Percentiles rank a stretch among this genome's conserved stretches.
Evolutionary conservation across 1,140 invertebrate species (phyloP).

Genomic region (Cecropterus lyciades): DNA sequence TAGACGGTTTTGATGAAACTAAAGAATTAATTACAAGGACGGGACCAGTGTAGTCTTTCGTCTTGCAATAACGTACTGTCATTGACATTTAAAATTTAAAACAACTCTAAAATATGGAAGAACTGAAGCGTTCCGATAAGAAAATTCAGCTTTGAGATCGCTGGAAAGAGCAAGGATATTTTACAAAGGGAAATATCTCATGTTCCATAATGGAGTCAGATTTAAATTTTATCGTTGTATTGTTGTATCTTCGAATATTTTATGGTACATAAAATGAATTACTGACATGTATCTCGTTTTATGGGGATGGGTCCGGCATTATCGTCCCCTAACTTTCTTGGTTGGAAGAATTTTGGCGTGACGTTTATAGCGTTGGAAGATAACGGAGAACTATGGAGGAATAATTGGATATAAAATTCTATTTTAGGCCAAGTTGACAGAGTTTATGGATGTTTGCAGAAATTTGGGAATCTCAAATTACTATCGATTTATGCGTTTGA

Average conservation of each 20-base stretch:
- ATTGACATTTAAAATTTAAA: conserved; percentile 17
- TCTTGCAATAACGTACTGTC: neutral
- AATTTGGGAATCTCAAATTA: no score
- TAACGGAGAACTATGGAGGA: conserved; percentile 29
- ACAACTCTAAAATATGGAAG: conserved; percentile 18
- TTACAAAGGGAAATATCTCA: conserved; percentile 27
- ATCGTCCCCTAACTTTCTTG: conserved; percentile 45
- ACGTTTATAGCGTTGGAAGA: conserved; percentile 35
- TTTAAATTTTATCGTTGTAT: conserved; percentile 49
- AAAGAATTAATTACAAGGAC: neutral
- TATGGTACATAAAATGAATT: conserved; percentile 58
- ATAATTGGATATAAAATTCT: conserved; percentile 29
- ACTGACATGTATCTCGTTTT: conserved; percentile 55
- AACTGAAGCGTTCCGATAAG: conserved; percentile 22
- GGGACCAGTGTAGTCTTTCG: neutral
- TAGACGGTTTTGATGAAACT: no score
- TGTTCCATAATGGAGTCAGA: conserved; percentile 36
- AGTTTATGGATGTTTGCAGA: neutral
- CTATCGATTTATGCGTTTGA: no score
- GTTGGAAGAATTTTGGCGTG: conserved; percentile 41
- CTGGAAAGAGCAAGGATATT: conserved; percentile 23
- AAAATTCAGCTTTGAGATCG: conserved; percentile 27
- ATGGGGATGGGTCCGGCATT: conserved; percentile 45
- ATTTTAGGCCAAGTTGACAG: conserved; percentile 6
- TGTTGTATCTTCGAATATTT: conserved; percentile 53